Percentiles rank a stretch among this genome's conserved stretches.
Evolutionary conservation across 2,888 invertebrate genomes (phyloP).

Genomic region (Endomychus coccineus): DNA sequence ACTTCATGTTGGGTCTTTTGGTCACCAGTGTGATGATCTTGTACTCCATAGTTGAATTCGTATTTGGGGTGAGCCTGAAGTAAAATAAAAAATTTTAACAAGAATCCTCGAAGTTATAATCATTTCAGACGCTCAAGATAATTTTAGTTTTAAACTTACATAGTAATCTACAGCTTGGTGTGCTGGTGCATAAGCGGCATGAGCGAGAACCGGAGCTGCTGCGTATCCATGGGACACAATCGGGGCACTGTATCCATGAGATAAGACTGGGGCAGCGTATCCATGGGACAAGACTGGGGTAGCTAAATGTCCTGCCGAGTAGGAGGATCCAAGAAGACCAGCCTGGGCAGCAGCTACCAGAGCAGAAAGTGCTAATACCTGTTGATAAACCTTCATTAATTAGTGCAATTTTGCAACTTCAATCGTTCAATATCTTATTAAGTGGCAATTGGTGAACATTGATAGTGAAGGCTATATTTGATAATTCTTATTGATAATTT

Average conservation of each 20-base stretch:
- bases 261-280: slow-evolving; percentile 6
- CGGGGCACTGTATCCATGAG: slow-evolving; percentile 6
- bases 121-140: too few relatives aligned
- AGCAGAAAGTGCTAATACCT: slow-evolving; percentile 11
- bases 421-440: too few relatives aligned
- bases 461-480: too few relatives aligned
- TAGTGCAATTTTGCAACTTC: too few relatives aligned
- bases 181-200: slow-evolving; percentile 7
- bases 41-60: slow-evolving; percentile 50
- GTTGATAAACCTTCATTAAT: too few relatives aligned
- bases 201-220: slow-evolving; percentile 6
- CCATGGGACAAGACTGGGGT: slow-evolving; percentile 4
- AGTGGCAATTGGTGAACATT: too few relatives aligned
- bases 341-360: slow-evolving; percentile 19
- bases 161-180: slow-evolving; percentile 4
- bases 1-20: slow-evolving; percentile 49
- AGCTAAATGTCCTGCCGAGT: slow-evolving; percentile 4
- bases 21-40: slow-evolving; percentile 52
- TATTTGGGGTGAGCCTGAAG: slow-evolving; percentile 49
- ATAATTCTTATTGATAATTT: too few relatives aligned
- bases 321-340: slow-evolving; percentile 15
- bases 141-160: too few relatives aligned
- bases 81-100: too few relatives aligned
- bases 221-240: slow-evolving; percentile 3
- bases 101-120: too few relatives aligned